Base-by-base conservation (phyloP, 2,113 vertebrate species). In the Leiothrix lutea region DNA sequence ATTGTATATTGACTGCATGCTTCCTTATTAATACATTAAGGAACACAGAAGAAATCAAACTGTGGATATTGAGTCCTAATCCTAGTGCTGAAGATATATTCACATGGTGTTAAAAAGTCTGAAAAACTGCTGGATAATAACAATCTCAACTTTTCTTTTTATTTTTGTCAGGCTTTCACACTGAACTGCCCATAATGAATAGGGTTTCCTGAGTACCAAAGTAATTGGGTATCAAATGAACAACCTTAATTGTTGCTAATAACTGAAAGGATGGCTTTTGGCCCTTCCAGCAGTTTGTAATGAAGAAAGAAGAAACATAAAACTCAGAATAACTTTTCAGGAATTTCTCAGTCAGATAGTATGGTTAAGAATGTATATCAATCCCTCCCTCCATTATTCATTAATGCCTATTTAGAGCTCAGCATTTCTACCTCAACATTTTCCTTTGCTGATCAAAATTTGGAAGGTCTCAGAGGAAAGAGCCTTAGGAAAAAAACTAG, bases 141-240 rank as follows among this genome's bases (percentile, higher is more conserved):
- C 31, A 54, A 74, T 47, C 21, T 16, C 35, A 78, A 82, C 35
- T 77, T 85, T 70, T 79, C 48, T 89, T 74, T 79, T 62, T 66
- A 60, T 96, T 88, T 45, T 88, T 96, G 53, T 91, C 80, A 89
- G 60, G n/a, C 93, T 95, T 96, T 96, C 94, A 87, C 78, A 86
- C 69, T 82, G 74, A 94, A 60, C 77, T 91, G 73, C 60, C 40
- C 64, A 54, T 48, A 85, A 86, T 95, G 79, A 94, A 94, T 94
- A 91, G 73, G 45, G 57, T 92, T 94, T 96, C 75, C 65, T 71
- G 47, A 91, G 48, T 80, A 54, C 25, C 58, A 94, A 62, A 92
- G 91, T 86, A 95, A 90, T 94, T 94, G 6, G 44, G 62, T 86
- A 89, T 87, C 80, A 95, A 86, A 90, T 94, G 85, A 95, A 91